These are phyloP conservation scores for Halcyon badia DNA, from an alignment of 2,797 vertebrate genomes.

Conservation along the genomic window DNA sequence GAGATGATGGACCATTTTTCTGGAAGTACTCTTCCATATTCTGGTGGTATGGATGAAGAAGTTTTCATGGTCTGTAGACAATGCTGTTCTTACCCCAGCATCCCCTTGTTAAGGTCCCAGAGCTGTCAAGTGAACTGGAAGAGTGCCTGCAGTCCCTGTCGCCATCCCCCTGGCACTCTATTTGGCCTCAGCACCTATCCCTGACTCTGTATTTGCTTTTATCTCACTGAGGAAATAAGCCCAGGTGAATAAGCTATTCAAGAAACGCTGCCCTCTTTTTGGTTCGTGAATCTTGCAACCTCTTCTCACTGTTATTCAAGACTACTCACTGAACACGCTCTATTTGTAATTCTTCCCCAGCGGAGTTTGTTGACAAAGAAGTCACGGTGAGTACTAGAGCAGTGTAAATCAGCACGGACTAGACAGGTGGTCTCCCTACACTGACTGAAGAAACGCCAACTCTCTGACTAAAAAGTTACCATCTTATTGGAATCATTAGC, in stretches of 20 bases:
- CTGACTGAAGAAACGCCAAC: neutral
- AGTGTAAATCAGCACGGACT: neutral
- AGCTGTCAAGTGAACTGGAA: neutral
- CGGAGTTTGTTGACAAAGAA: neutral
- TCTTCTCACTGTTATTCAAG: neutral
- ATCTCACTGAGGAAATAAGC: slow-evolving; percentile 3
- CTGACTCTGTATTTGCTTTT: neutral
- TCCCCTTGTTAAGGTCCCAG: neutral
- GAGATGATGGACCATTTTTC: neutral
- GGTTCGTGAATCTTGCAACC: neutral
- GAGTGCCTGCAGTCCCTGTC: neutral
- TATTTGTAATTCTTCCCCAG: neutral
- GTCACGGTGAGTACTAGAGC: neutral
- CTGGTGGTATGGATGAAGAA: neutral
- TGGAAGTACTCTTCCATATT: neutral
- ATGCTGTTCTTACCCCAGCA: neutral
- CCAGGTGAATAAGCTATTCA: neutral
- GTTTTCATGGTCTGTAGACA: neutral
- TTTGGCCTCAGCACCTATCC: neutral
- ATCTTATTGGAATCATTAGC: neutral
- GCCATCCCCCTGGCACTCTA: neutral
- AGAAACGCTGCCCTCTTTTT: neutral
- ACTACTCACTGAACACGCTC: neutral
- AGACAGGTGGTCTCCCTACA: neutral
- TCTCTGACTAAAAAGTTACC: neutral